Base-by-base conservation (phyloP, 30 jellyfish, hydroid and myxozoan species). In the Hydra vulgaris region DNA sequence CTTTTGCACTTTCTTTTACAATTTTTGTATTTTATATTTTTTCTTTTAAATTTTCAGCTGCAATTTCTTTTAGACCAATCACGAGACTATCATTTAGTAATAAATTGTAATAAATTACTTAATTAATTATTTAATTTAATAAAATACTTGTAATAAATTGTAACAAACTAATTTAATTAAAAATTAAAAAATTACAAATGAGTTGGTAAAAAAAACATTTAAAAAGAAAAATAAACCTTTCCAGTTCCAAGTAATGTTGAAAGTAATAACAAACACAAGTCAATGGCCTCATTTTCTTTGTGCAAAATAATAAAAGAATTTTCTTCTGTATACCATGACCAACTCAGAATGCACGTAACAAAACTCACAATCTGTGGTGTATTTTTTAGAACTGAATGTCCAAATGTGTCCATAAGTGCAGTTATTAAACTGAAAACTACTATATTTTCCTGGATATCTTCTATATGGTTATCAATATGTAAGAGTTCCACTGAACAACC, bases 331-430 rank as follows among this genome's bases (percentile, higher is more conserved):
- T 69, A 21, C 27, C 25, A 20, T 69, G 27, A 69, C 25, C 27
- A 23, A 23, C 8, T 54, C 0, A 89, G 69, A 12, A 79, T 56
- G 7, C 70, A 53, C 61, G 76, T 82, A 12, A 89, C 74, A 67
- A 89, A 89, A 20, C 81, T 27, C 53, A 82, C 77, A 18, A 81
- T 81, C 52, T 85, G 89, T 21, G 72, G 22, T 53, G 88, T 82
- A 24, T 89, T 83, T 54, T 89, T 54, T 66, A 85, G 53, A 23
- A 89, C 84, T 18, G 72, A 25, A 54, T 77, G 79, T 0, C 94
- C 97, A 74, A 76, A 86, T 1, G 77, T 67, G 26, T 89, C 97
- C 74, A 92, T 71, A 78, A 89, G 77, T 18, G 97, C 95, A 7
- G 97, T 81, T 25, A 81, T 69, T 83, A 82, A 69, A 56, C 89